Base-by-base conservation (phyloP, 1,140 invertebrate genomes). In the Drosophila willistoni region DNA sequence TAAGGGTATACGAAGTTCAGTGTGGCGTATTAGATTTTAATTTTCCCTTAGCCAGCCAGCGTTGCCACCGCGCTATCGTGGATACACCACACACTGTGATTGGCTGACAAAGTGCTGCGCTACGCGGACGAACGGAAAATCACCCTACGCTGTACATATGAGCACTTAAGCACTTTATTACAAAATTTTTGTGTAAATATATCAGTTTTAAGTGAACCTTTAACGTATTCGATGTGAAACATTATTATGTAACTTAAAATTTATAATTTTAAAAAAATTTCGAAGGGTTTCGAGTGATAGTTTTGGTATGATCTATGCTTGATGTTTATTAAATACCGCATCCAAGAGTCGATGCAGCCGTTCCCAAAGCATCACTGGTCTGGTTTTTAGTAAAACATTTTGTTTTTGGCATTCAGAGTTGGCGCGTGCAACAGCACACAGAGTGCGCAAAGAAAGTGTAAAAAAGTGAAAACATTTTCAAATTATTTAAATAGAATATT, bases 381-480 rank as follows among this genome's bases (percentile, higher is more conserved):
- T 60, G 64, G 57, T 69, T 69, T 73, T 73, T 57, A 55, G 19
- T 34, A 12, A 64, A 56, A 54, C n/a, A 77, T 70, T 81, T 73
- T 57, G 73, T 68, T 55, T 87, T 87, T 82, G 83, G 79, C 83
- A 86, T 86, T 86, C 83, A 86, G 82, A 82, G 77, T 83, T 89
- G 67, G 77, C 83, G 84, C 84, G 79, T 79, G 77, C 84, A 86
- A 77, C 73, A 81, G 79, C 68, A 64, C 71, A 68, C 68, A 71
- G 12, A 34, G 63, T 56, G 36, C n/a, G 69, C 62, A 63, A 73
- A 77, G 70, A 68, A 68, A 71, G 79, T 79, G 68, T 76, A 51
- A 41, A 41, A 71, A 69, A 71, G 64, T 77, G 68, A 68, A 71
- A 68, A 81, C 83, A 66, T 70, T 71, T 70, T 87, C 65, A 71